Percentiles rank a stretch among this genome's conserved stretches.
Evolutionary conservation across 2,113 vertebrate species (phyloP).

Genomic region (Psittacus erithacus): DNA sequence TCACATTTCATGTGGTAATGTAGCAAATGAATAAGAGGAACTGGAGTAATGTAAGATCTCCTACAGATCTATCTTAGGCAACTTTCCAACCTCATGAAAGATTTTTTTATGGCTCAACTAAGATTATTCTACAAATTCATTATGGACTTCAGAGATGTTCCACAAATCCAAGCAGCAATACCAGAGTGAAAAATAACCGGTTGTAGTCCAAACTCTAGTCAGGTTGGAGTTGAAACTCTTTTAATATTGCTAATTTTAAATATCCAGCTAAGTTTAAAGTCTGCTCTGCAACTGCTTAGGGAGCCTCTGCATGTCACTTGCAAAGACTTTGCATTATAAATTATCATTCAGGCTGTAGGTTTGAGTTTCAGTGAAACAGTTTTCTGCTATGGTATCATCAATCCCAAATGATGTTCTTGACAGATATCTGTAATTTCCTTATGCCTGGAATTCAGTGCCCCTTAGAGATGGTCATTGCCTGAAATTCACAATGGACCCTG

Average conservation of each 20-base stretch:
- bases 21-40: neutral
- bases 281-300: neutral
- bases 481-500: neutral
- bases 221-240: neutral
- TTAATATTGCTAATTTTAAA: neutral
- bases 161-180: neutral
- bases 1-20: neutral
- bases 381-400: neutral
- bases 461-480: neutral
- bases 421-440: neutral
- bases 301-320: neutral
- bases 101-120: neutral
- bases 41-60: neutral
- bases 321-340: neutral
- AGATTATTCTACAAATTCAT: neutral
- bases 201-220: neutral
- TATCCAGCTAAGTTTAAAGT: neutral
- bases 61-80: neutral
- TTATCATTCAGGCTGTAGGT: neutral
- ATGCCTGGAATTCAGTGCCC: neutral
- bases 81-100: neutral
- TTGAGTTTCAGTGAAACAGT: neutral
- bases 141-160: neutral
- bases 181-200: neutral
- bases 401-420: neutral